phyloP scores from a whole-genome alignment of 2,113 vertebrate species.

The Orientallactaga bullata region DNA sequence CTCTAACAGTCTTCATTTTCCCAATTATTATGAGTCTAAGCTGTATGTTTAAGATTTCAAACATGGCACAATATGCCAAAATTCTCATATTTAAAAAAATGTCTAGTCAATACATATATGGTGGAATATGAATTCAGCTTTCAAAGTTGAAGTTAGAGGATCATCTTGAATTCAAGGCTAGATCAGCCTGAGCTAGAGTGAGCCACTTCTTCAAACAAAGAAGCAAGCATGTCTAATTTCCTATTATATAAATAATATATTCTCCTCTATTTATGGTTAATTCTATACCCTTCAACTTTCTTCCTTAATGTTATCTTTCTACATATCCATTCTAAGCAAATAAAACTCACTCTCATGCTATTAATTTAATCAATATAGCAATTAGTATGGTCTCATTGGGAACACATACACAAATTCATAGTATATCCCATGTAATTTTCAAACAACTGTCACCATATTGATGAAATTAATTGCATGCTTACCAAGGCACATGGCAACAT shows the following conservation, averaged over 20 bases:
- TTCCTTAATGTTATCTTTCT: not conserved
- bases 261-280: not conserved
- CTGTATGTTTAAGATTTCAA: not conserved
- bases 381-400: not conserved
- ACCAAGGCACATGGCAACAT: not conserved
- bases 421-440: not conserved
- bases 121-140: too few relatives aligned
- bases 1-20: not conserved
- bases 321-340: not conserved
- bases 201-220: too few relatives aligned
- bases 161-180: too few relatives aligned
- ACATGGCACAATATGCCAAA: not conserved
- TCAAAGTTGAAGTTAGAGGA: too few relatives aligned
- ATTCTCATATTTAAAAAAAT: not conserved
- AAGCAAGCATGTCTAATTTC: not conserved
- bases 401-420: not conserved
- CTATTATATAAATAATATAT: not conserved
- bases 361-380: too few relatives aligned
- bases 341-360: not conserved
- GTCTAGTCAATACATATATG: too few relatives aligned
- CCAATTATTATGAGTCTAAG: not conserved
- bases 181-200: too few relatives aligned
- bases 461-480: not conserved
- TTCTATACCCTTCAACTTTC: not conserved
- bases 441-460: not conserved